Percentiles rank a stretch among this genome's conserved stretches.
Evolutionary conservation across 2,888 invertebrate species (phyloP).

Genomic region (Xestia ashworthii): DNA sequence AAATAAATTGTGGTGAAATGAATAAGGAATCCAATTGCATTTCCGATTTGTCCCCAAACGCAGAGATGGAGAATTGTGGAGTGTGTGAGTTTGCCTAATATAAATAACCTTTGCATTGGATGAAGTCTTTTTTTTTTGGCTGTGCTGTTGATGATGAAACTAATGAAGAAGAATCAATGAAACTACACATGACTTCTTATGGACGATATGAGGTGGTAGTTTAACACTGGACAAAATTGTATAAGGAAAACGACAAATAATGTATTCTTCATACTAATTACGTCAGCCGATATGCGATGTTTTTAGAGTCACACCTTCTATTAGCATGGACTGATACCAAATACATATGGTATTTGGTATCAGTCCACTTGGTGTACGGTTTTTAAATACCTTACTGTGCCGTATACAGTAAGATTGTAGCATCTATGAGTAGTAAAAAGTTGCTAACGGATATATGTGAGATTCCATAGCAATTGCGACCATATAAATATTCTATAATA

Average conservation of each 20-base stretch:
- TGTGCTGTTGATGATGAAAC: no score
- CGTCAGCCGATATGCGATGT: no score
- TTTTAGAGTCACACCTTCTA: no score
- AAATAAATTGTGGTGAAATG: slow-evolving; percentile 24
- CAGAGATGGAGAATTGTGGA: background rate
- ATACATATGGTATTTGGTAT: no score
- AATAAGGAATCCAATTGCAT: background rate
- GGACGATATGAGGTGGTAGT: no score
- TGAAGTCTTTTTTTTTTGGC: background rate
- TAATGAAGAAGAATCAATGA: no score
- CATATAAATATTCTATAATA: background rate
- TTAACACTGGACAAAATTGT: no score
- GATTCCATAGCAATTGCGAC: slow-evolving; percentile 11
- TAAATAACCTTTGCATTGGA: background rate
- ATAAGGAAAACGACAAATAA: no score
- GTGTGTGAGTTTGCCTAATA: background rate
- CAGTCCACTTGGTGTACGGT: slow-evolving; percentile 19
- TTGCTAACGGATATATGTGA: slow-evolving; percentile 16
- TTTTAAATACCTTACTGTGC: slow-evolving; percentile 6
- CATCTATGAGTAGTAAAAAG: slow-evolving; percentile 18
- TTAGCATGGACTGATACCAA: no score
- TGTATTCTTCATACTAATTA: no score
- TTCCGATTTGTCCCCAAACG: background rate
- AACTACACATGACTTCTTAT: no score
- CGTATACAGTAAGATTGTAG: slow-evolving; percentile 9